Evolutionary conservation across 2,888 invertebrate genomes (phyloP).

Genomic region (Cephalotes varians): DNA sequence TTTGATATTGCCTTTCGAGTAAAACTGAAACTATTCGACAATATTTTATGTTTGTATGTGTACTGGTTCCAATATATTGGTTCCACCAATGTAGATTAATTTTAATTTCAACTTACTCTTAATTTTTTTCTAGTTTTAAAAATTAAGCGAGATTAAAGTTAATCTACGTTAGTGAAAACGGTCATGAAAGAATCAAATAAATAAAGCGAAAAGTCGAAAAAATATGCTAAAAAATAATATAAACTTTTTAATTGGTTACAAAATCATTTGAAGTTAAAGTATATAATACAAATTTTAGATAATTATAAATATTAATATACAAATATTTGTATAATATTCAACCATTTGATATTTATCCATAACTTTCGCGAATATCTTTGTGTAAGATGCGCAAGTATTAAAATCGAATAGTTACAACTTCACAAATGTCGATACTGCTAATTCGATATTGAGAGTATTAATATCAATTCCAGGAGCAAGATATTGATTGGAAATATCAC

Average conservation of each 20-base stretch:
- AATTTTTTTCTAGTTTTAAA: too few relatives aligned
- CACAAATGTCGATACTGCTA: neutral
- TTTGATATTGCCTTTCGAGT: slow-evolving; percentile 25
- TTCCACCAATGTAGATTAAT: too few relatives aligned
- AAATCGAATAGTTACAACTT: slow-evolving; percentile 11
- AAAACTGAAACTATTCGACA: neutral
- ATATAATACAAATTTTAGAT: neutral
- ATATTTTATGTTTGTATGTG: neutral
- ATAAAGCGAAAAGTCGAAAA: neutral
- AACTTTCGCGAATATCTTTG: neutral
- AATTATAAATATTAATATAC: neutral
- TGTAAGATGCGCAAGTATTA: neutral
- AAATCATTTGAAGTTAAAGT: neutral
- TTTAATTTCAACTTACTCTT: too few relatives aligned
- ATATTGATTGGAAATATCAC: neutral
- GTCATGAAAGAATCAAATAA: too few relatives aligned
- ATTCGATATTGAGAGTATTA: neutral
- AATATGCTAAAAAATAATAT: neutral
- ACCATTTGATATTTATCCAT: neutral
- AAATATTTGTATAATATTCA: neutral
- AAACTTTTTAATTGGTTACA: neutral
- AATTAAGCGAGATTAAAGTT: too few relatives aligned
- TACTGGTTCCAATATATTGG: neutral
- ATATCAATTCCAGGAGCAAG: neutral
- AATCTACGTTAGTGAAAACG: too few relatives aligned